A percentile compares a stretch with the other conserved stretches of the same genome.
Conservation (phyloP, 1,140 invertebrate species). For the Drosophila mayri region DNA sequence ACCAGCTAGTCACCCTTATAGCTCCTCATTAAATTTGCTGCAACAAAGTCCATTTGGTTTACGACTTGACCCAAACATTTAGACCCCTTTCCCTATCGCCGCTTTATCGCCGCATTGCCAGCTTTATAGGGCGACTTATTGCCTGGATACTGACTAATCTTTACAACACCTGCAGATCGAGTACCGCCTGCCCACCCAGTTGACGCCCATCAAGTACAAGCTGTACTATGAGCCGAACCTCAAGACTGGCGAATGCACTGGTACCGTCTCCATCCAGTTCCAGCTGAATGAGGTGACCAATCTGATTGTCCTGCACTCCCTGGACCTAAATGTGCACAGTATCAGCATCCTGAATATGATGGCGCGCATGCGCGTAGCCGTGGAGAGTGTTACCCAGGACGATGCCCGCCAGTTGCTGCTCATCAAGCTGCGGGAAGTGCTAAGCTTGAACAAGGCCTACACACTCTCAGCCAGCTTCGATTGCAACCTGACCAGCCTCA, state of each 20-base stretch:
- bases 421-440: slow-evolving; percentile 64
- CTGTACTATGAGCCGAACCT: slow-evolving; percentile 91
- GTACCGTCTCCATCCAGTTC: slow-evolving; percentile 90
- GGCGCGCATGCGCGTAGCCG: slow-evolving; percentile 75
- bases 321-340: slow-evolving; percentile 77
- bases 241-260: slow-evolving; percentile 87
- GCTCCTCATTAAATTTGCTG: not conserved
- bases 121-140: slow-evolving; percentile 12
- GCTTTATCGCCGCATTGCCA: slow-evolving; percentile 14
- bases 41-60: slow-evolving; percentile 35
- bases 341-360: slow-evolving; percentile 79
- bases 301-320: slow-evolving; percentile 89
- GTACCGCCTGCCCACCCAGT: slow-evolving; percentile 88
- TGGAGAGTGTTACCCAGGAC: slow-evolving; percentile 52
- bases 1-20: not conserved
- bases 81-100: slow-evolving; percentile 15
- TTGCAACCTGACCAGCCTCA: slow-evolving; percentile 53
- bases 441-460: slow-evolving; percentile 62
- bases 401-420: slow-evolving; percentile 56
- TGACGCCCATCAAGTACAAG: slow-evolving; percentile 91
- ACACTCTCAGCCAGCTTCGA: slow-evolving; percentile 65
- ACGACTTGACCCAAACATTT: slow-evolving; percentile 13
- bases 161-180: slow-evolving; percentile 65
- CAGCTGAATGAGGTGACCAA: slow-evolving; percentile 86
- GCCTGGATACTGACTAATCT: slow-evolving; percentile 55